Base-by-base conservation (phyloP, 2,888 invertebrate genomes). In the Tanytarsus gracilentus region DNA sequence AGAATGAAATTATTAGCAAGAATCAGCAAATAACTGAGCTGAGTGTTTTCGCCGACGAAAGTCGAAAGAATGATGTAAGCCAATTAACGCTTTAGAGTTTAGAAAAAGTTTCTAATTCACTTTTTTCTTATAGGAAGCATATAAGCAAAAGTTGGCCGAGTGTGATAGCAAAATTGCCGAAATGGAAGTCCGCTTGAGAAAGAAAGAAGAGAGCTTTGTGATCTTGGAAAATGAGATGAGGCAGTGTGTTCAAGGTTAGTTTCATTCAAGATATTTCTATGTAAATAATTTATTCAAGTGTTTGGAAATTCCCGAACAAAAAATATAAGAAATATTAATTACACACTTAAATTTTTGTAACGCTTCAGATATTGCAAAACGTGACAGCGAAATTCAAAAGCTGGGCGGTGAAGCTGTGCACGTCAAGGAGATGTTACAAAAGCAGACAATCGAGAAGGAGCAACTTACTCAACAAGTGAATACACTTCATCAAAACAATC, bases 1-100 rank as follows among this genome's bases (percentile, higher is more conserved):
- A 72, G 63, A 68, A 69, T 62, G 73, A 73, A 40, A 62, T 70
- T 18, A 67, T 67, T 0, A 69, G 67, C 62, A 71, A 73, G 61
- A 72, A 72, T 30, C 36, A 60, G 11, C 50, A 60, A 6, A 26
- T 48, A 8, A 16, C 16, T n/a, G 50, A 50, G 27, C 3, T 59
- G 48, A 29, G 29, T n/a, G 11, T 23, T 14, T 18, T 48, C 2
- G 21, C 29, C n/a, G 49, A 49, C 18, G 56, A 44, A 39, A 40
- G 27, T 9, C 26, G 39, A n/a, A 11, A 29, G n/a, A 49, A 59
- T 14, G 58, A 60, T 7, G 60, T 60, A 30, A 60, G 36, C 23
- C 36, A 11, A 29, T 9, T n/a, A 21, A 18, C 8, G 21, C 4
- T 16, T 8, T 2, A 16, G 4, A 16, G 21, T 16, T 40, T 18